Percentiles rank a stretch among this genome's conserved stretches.
Evolutionary conservation across 1,140 invertebrate species (phyloP).

Genomic region (Drosophila arizonae): DNA sequence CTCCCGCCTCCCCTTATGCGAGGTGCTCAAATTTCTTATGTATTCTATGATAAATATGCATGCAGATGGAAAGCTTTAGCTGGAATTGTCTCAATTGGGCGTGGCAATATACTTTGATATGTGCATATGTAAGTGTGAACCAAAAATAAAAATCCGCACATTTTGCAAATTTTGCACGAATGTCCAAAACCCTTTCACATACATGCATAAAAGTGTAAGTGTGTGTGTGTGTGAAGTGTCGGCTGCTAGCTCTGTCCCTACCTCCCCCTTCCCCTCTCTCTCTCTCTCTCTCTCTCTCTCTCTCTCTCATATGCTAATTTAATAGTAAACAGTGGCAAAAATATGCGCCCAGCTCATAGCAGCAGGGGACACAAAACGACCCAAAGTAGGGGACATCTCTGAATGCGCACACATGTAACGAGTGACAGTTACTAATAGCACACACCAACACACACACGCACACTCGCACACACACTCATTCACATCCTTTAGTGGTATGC

Average conservation of each 20-base stretch:
- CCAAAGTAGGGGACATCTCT: slow-evolving; percentile 8
- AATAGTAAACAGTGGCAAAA: slow-evolving; percentile 62
- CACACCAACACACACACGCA: slow-evolving; percentile 31
- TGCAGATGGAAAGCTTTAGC: not conserved
- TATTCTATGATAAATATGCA: too few species aligned
- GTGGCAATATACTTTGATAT: slow-evolving; percentile 3
- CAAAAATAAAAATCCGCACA: slow-evolving; percentile 22
- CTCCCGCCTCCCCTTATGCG: too few species aligned
- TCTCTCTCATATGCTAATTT: slow-evolving; percentile 67
- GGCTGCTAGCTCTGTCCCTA: not conserved
- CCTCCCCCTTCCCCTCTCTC: too few species aligned
- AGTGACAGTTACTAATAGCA: slow-evolving; percentile 65
- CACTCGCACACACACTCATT: not conserved
- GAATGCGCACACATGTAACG: slow-evolving; percentile 34
- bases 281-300: too few species aligned
- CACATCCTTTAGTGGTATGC: slow-evolving; percentile 9
- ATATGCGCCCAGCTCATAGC: slow-evolving; percentile 37
- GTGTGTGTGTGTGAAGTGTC: slow-evolving; percentile 22
- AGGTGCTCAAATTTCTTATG: too few species aligned
- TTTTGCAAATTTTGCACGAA: slow-evolving; percentile 30
- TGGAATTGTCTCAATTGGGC: not conserved
- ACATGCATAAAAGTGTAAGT: slow-evolving; percentile 1
- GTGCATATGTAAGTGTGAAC: slow-evolving; percentile 10
- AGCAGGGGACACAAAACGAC: not conserved
- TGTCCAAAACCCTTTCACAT: not conserved